phyloP scores from a whole-genome alignment of 2,888 invertebrate genomes.

The Metopia argyrocephala region DNA sequence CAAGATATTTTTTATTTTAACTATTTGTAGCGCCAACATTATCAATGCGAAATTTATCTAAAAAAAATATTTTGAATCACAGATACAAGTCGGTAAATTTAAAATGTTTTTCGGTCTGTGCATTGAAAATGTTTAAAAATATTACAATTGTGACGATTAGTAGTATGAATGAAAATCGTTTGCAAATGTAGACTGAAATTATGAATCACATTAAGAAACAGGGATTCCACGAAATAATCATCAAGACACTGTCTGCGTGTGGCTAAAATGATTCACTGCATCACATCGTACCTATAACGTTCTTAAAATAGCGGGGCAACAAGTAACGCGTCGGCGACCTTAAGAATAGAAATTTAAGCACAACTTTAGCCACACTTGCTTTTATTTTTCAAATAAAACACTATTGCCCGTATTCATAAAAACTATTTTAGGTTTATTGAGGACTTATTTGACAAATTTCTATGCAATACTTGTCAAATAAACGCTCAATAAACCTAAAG shows the following conservation, averaged over 20 bases:
- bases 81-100: conserved; percentile 16
- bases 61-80: background rate
- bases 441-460: too few species aligned
- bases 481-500: too few species aligned
- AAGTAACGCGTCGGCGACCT: background rate
- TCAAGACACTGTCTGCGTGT: conserved; percentile 24
- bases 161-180: conserved; percentile 14
- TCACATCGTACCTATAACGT: too few species aligned
- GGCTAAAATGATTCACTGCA: conserved; percentile 45
- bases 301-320: too few species aligned
- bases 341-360: background rate
- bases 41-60: conserved; percentile 18
- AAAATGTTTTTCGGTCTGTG: background rate
- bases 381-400: background rate
- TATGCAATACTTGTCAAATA: too few species aligned
- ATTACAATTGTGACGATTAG: background rate
- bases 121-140: background rate
- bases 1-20: conserved; percentile 8
- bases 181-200: conserved; percentile 26
- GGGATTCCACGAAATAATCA: conserved; percentile 59
- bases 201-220: conserved; percentile 47
- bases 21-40: conserved; percentile 30
- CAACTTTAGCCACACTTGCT: background rate
- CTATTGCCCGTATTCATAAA: too few species aligned
- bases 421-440: too few species aligned